Conservation (phyloP, 2,797 vertebrate species). For the Pachyuromys duprasi region DNA sequence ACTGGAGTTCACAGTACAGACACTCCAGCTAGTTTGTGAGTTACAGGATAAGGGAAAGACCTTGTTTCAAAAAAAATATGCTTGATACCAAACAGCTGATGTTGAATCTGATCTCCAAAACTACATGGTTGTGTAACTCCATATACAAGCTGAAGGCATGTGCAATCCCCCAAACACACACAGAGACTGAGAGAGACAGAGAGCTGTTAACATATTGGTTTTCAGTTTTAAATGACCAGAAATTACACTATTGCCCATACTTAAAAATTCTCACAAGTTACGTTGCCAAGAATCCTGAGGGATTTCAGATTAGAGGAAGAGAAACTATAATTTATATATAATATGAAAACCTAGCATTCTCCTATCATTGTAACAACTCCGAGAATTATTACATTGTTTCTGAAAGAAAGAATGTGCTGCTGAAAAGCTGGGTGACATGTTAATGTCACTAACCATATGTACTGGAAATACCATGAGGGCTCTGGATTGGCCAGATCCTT, state of each 20-base stretch:
- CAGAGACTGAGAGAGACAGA: background rate
- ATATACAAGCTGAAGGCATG: background rate
- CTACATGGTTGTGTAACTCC: background rate
- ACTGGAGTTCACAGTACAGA: background rate
- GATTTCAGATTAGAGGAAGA: background rate
- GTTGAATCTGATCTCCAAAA: background rate
- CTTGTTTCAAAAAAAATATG: background rate
- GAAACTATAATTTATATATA: too few relatives aligned
- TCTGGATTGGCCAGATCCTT: background rate
- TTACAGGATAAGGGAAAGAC: background rate
- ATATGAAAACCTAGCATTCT: background rate
- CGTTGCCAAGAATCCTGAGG: background rate
- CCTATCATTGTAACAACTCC: background rate
- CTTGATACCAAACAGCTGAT: background rate
- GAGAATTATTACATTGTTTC: background rate
- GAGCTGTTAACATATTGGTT: background rate
- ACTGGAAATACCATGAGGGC: background rate
- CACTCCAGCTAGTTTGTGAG: background rate
- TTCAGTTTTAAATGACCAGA: background rate
- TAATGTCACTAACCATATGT: background rate
- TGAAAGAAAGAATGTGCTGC: background rate
- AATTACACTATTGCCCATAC: background rate
- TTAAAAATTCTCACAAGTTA: background rate
- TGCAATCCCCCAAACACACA: background rate
- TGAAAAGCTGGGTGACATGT: background rate